Base-by-base conservation (phyloP, 1,140 invertebrate species). In the Heliconius hermathena region DNA sequence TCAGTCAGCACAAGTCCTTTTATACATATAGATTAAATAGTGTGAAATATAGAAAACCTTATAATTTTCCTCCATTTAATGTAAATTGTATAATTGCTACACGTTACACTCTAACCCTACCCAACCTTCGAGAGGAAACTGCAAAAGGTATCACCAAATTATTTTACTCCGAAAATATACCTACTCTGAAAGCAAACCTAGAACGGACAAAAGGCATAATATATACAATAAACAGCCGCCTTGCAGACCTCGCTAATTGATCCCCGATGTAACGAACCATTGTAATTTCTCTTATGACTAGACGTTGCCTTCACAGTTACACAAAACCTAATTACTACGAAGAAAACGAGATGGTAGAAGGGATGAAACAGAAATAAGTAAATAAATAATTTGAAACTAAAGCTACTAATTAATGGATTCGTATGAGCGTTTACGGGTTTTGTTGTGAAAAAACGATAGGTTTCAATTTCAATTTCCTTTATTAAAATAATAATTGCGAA, bases 281-380 rank as follows among this genome's bases (percentile, higher is more conserved):
- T 82, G 86, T 89, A 88, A 89, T 90, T 90, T 84, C 85, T 84
- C 82, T 82, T 84, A 83, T 82, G 86, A 81, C 84, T 81, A 86
- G 84, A 84, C 82, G 83, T 78, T 85, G 78, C 84, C 80, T 78
- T 78, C 80, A 81, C 81, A 89, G 86, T 89, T 88, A 87, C 81
- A 81, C 78, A 79, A 82, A 84, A 85, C 82, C 79, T 83, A 83
- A 85, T 85, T 85, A 85, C 73, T 79, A 81, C 71, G 73, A 52
- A 77, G 72, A 84, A 80, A 83, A 73, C 76, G 75, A 76, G 76
- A 77, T 84, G 79, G 81, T 84, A 73, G 80, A 82, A 71, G 73
- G 71, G 79, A 84, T 81, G 83, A 79, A 84, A 84, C 79, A 81
- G 81, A 82, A 81, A 78, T 75, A 81, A 76, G 8, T 38, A 72